Conservation (phyloP, 2,888 invertebrate species). For the Drosophila robusta region DNA sequence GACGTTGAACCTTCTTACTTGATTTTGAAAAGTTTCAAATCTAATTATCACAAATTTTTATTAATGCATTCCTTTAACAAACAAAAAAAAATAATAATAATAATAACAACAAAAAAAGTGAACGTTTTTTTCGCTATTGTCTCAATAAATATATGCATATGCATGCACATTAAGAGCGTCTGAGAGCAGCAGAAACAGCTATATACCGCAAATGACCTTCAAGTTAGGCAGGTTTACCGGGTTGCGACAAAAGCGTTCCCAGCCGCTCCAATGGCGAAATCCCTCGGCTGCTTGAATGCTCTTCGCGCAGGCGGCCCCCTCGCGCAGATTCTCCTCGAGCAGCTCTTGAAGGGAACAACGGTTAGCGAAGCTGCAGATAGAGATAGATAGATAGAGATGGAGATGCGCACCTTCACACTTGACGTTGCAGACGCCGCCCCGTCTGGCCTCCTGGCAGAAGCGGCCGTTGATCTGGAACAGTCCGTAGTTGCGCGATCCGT, state of each 20-base stretch:
- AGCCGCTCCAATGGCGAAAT: conserved; percentile 85
- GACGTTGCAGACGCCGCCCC: conserved; percentile 89
- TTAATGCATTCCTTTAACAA: too few relatives aligned
- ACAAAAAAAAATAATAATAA: too few relatives aligned
- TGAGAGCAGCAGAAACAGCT: background rate
- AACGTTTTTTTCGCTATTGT: background rate
- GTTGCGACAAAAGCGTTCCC: conserved; percentile 75
- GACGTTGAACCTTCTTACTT: too few relatives aligned
- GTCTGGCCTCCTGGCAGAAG: conserved; percentile 86
- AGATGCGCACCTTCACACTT: conserved; percentile 88
- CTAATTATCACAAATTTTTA: too few relatives aligned
- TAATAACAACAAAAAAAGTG: too few relatives aligned
- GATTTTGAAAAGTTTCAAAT: too few relatives aligned
- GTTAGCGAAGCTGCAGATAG: background rate
- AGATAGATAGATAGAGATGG: rapidly evolving
- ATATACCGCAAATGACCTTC: conserved; percentile 66
- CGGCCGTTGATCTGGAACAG: conserved; percentile 90
- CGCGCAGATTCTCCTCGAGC: conserved; percentile 87
- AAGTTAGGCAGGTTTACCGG: conserved; percentile 76
- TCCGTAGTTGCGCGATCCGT: conserved; percentile 88
- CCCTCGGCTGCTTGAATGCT: conserved; percentile 87
- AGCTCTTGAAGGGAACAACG: conserved; percentile 86
- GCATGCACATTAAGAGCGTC: background rate
- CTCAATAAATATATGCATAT: background rate
- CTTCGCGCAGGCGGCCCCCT: conserved; percentile 88